A percentile compares a stretch with the other conserved stretches of the same genome.
phyloP scores from a whole-genome alignment of 2,888 invertebrate species.

The Pemphredon lugubris region DNA sequence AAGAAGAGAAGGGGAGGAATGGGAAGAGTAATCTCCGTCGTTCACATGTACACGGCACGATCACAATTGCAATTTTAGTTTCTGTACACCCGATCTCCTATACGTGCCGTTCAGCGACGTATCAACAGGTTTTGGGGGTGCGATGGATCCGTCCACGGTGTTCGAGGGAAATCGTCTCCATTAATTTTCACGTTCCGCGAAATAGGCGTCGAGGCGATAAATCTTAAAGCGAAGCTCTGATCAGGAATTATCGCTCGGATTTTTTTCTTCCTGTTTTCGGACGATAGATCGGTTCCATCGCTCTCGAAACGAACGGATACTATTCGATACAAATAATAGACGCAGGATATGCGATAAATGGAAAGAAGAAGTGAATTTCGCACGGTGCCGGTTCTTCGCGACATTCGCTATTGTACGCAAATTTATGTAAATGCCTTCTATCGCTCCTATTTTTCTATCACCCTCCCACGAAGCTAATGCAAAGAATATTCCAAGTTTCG shows the following conservation, averaged over 20 bases:
- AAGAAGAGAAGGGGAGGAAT: background rate
- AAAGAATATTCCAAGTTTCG: conserved; percentile 8
- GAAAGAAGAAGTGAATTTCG: conserved; percentile 1
- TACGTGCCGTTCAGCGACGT: conserved; percentile 40
- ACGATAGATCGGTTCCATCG: conserved; percentile 3
- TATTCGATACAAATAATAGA: conserved; percentile 24
- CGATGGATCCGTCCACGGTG: conserved; percentile 30
- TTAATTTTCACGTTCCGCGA: conserved; percentile 41
- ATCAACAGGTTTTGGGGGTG: conserved; percentile 56
- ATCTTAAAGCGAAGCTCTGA: conserved; percentile 36
- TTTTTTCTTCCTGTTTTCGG: conserved; percentile 2
- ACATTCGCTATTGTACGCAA: no score
- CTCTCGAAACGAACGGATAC: background rate
- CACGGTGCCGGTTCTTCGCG: no score
- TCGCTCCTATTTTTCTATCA: no score
- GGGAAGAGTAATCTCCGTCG: conserved; percentile 12
- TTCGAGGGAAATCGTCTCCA: conserved; percentile 46
- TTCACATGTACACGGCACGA: conserved; percentile 6
- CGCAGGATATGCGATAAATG: conserved; percentile 1
- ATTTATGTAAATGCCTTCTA: no score
- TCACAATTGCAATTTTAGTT: conserved; percentile 21
- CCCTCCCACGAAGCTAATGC: no score
- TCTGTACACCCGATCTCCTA: conserved; percentile 38
- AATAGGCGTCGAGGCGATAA: conserved; percentile 29
- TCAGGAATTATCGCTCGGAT: conserved; percentile 34